Evolutionary conservation across 2,888 invertebrate genomes (phyloP).

Genomic region (Ceramica pisi): DNA sequence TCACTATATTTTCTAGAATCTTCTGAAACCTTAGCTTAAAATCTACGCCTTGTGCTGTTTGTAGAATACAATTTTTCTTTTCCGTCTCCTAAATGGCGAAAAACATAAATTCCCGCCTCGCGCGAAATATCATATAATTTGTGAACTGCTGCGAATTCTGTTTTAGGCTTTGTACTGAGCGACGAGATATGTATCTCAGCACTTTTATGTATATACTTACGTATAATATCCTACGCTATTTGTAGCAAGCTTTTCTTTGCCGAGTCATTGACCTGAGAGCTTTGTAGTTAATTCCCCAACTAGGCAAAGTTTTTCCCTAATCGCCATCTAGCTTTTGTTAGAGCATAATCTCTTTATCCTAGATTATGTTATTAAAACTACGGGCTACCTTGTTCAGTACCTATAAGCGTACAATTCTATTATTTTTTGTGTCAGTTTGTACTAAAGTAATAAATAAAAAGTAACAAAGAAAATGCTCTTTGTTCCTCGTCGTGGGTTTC

Average conservation of each 20-base stretch:
- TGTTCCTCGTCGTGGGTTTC: constrained; percentile 20
- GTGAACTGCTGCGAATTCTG: constrained; percentile 68
- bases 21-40: constrained; percentile 4
- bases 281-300: background rate
- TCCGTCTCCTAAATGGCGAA: constrained; percentile 70
- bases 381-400: background rate
- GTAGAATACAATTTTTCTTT: constrained; percentile 67
- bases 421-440: constrained; percentile 11
- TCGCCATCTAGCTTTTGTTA: background rate
- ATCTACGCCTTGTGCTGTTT: constrained; percentile 52
- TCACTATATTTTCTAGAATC: constrained; percentile 13
- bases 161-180: constrained; percentile 48
- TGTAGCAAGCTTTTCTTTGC: constrained; percentile 6
- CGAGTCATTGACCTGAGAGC: constrained; percentile 1
- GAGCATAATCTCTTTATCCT: background rate
- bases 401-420: background rate
- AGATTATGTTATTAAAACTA: constrained; percentile 11
- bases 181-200: constrained; percentile 5
- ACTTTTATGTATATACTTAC: background rate
- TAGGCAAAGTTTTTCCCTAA: background rate
- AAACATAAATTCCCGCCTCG: constrained; percentile 70
- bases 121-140: constrained; percentile 70
- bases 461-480: constrained; percentile 32
- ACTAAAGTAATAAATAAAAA: constrained; percentile 48
- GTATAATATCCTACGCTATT: background rate